Conservation (phyloP, 1,140 invertebrate species). For the Luehdorfia chinensis region DNA sequence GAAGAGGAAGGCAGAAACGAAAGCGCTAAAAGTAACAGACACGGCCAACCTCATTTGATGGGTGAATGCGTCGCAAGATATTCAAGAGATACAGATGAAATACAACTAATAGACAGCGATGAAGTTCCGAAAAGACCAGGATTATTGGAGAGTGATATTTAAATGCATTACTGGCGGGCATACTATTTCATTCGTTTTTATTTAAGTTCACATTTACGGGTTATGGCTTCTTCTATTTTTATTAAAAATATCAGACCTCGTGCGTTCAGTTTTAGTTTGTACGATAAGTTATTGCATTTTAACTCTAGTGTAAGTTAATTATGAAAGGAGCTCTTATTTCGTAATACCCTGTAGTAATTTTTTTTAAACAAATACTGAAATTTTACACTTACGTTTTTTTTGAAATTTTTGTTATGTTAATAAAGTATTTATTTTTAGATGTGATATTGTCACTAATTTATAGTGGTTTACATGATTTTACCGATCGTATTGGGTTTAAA, state of each 20-base stretch:
- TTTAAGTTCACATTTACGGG: background rate
- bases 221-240: slow-evolving; percentile 20
- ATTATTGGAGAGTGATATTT: slow-evolving; percentile 67
- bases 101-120: slow-evolving; percentile 56
- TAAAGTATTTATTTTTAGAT: no score
- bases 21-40: slow-evolving; percentile 27
- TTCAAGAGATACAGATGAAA: slow-evolving; percentile 49
- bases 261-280: background rate
- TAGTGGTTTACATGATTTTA: no score
- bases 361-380: no score
- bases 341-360: no score
- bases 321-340: no score
- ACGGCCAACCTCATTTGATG: slow-evolving; percentile 38
- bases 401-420: no score
- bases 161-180: slow-evolving; percentile 19
- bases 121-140: slow-evolving; percentile 43
- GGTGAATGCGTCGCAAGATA: slow-evolving; percentile 30
- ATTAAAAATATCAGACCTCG: background rate
- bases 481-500: no score
- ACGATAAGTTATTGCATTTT: no score
- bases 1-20: slow-evolving; percentile 32
- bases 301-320: no score
- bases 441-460: no score
- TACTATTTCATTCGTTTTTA: background rate
- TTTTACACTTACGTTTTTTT: no score